Evolutionary conservation across 2,888 invertebrate genomes (phyloP).

Genomic region (Cistogaster globosa): DNA sequence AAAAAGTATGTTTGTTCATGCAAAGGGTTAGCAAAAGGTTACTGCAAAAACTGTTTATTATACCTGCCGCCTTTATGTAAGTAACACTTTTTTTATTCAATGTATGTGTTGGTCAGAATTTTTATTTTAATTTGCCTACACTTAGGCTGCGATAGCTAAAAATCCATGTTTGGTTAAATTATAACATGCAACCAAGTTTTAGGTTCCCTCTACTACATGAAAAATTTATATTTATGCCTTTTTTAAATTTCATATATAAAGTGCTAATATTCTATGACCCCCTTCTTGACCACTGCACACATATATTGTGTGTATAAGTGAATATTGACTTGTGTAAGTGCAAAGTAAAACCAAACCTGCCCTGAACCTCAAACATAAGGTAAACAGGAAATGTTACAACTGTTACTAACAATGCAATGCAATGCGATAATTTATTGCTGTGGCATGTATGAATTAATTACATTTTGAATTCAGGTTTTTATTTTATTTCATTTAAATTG

Average conservation of each 20-base stretch:
- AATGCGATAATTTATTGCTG: constrained; percentile 62
- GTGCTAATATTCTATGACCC: constrained; percentile 44
- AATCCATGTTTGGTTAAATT: background rate
- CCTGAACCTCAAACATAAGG: constrained; percentile 51
- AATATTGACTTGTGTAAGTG: background rate
- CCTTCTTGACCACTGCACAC: constrained; percentile 1
- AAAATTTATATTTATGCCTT: constrained; percentile 59
- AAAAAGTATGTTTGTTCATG: background rate
- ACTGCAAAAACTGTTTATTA: background rate
- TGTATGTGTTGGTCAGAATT: constrained; percentile 37
- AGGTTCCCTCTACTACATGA: background rate
- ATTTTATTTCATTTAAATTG: constrained; percentile 10
- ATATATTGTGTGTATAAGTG: background rate
- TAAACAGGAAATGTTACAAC: constrained; percentile 68
- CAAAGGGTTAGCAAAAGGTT: background rate
- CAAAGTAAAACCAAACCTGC: background rate
- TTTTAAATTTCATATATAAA: constrained; percentile 45
- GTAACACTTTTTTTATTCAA: constrained; percentile 48
- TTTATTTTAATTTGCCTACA: constrained; percentile 41
- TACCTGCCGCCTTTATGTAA: background rate
- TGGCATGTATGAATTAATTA: constrained; percentile 70
- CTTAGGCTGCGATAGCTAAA: constrained; percentile 14
- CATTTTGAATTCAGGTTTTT: constrained; percentile 41
- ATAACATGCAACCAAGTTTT: constrained; percentile 33
- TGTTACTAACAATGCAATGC: constrained; percentile 64